Evolutionary conservation across 2,797 vertebrate species (phyloP).

Genomic region (Micropoecilia bifurca): DNA sequence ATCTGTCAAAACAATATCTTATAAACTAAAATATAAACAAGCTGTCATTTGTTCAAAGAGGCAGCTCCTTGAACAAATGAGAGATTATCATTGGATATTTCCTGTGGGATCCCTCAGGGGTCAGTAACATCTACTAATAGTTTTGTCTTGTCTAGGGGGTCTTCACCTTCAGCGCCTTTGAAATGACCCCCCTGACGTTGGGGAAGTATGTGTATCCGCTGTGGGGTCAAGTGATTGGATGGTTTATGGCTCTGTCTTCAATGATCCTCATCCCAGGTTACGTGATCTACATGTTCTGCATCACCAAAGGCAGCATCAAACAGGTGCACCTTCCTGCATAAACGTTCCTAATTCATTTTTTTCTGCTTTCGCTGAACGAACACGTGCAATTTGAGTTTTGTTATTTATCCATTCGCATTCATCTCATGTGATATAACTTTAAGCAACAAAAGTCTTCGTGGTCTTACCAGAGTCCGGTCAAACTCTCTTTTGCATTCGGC

Average conservation of each 20-base stretch:
- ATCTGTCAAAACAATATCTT: too few species aligned
- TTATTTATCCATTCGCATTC: not conserved
- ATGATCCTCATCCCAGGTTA: constrained; percentile 91
- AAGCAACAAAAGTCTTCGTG: not conserved
- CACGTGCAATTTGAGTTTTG: not conserved
- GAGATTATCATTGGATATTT: too few species aligned
- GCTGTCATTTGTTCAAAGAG: too few species aligned
- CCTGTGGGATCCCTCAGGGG: too few species aligned
- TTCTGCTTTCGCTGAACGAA: not conserved
- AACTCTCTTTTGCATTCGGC: constrained; percentile 49
- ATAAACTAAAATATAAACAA: too few species aligned
- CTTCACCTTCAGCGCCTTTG: constrained; percentile 90
- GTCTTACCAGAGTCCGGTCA: constrained; percentile 19
- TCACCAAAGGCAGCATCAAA: constrained; percentile 80
- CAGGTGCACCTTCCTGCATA: constrained; percentile 65
- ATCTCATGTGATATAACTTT: not conserved
- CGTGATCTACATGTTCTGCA: constrained; percentile 85
- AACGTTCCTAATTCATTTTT: not conserved
- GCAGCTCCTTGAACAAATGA: too few species aligned
- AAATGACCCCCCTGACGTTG: constrained; percentile 90
- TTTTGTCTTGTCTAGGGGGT: constrained; percentile 81
- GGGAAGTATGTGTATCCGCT: constrained; percentile 88
- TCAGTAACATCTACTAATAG: not conserved
- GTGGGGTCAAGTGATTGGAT: constrained; percentile 90
- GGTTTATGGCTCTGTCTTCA: constrained; percentile 91